Percentiles rank a stretch among this genome's conserved stretches.
phyloP scores from a whole-genome alignment of 2,797 vertebrate species.

The Acipenser oxyrinchus region DNA sequence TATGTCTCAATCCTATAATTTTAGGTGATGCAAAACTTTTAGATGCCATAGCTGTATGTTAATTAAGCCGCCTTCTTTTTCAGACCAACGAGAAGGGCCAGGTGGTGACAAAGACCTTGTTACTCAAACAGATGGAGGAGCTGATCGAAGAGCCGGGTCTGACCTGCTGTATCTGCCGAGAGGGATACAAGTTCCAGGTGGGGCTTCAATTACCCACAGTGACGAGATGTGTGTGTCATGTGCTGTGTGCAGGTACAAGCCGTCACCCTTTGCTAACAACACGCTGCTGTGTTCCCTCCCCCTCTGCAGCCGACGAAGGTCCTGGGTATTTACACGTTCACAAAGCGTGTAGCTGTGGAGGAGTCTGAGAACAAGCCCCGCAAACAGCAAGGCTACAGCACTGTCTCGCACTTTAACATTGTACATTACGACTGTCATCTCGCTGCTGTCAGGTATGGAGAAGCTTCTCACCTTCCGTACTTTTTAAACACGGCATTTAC shows the following conservation, averaged over 20 bases:
- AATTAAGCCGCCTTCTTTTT: constrained; percentile 17
- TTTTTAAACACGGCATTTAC: background rate
- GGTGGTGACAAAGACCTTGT: constrained; percentile 94
- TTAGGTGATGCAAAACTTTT: no score
- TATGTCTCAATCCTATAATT: no score
- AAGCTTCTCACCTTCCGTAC: no score
- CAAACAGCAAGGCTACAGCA: constrained; percentile 97
- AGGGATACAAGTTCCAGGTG: constrained; percentile 98
- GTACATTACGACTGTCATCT: constrained; percentile 98
- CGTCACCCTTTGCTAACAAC: background rate
- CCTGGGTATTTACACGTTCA: constrained; percentile 96
- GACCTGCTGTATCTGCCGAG: constrained; percentile 95
- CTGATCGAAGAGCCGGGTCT: constrained; percentile 93
- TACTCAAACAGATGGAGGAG: constrained; percentile 98
- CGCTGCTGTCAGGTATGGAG: constrained; percentile 84
- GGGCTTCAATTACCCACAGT: constrained; percentile 4
- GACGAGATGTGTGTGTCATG: background rate
- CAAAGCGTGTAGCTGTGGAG: constrained; percentile 87
- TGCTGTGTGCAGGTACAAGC: background rate
- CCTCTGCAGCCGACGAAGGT: constrained; percentile 86
- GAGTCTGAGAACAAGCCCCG: constrained; percentile 95
- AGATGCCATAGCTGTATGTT: no score
- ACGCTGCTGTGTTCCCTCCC: background rate
- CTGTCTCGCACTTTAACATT: constrained; percentile 98
- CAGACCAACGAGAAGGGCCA: constrained; percentile 98